phyloP scores from a whole-genome alignment of 1,140 invertebrate species.

The Lutraria rhynchaena region DNA sequence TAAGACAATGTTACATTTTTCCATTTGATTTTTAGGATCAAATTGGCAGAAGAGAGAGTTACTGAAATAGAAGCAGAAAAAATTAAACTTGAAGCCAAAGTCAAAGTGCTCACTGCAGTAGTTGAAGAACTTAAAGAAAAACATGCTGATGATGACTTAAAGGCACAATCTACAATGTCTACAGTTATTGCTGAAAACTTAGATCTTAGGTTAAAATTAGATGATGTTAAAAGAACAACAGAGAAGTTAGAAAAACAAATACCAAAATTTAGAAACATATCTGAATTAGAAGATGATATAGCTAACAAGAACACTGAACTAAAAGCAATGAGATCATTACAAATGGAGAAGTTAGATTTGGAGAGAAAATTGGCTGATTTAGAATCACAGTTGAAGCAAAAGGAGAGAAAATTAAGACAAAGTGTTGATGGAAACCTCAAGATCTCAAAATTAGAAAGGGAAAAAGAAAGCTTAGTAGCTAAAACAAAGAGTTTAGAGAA shows the following conservation, averaged over 20 bases:
- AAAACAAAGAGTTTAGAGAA: conserved; percentile 43
- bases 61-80: conserved; percentile 68
- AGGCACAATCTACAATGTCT: conserved; percentile 9
- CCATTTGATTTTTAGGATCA: conserved; percentile 63
- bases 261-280: conserved; percentile 82
- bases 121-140: conserved; percentile 67
- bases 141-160: conserved; percentile 27
- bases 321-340: conserved; percentile 59
- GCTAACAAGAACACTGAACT: conserved; percentile 57
- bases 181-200: conserved; percentile 53
- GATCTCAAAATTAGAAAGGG: conserved; percentile 47
- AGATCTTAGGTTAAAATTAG: conserved; percentile 59
- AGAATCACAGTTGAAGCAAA: conserved; percentile 56
- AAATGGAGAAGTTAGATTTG: conserved; percentile 60
- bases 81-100: conserved; percentile 67
- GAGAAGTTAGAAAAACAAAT: conserved; percentile 64
- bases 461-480: conserved; percentile 56
- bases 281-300: conserved; percentile 69
- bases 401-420: conserved; percentile 58
- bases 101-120: conserved; percentile 74
- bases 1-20: no score
- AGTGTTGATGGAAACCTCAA: conserved; percentile 56
- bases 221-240: conserved; percentile 56
- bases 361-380: conserved; percentile 57
- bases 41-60: conserved; percentile 70